These are phyloP conservation scores for Hypolimnas misippus DNA, from an alignment of 2,888 invertebrate species.

Conservation along the genomic window DNA sequence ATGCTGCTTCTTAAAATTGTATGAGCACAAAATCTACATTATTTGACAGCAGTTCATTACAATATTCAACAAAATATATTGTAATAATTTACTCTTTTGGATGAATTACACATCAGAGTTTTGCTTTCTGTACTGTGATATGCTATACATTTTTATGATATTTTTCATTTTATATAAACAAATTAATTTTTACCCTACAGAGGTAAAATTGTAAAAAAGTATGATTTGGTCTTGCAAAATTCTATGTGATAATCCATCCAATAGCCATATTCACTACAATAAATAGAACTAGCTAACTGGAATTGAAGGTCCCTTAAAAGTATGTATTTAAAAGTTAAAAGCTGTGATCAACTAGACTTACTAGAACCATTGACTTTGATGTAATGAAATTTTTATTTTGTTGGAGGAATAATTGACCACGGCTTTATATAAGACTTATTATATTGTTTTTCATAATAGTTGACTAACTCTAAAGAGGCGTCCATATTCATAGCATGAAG, in stretches of 20 bases:
- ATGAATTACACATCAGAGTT: slow-evolving; percentile 68
- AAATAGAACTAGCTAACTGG: slow-evolving; percentile 83
- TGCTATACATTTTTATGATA: slow-evolving; percentile 79
- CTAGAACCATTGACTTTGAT: slow-evolving; percentile 25
- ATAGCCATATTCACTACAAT: slow-evolving; percentile 77
- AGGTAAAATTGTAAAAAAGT: slow-evolving; percentile 78
- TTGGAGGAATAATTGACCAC: slow-evolving; percentile 72
- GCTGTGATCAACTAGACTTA: slow-evolving; percentile 75
- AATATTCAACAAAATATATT: slow-evolving; percentile 80
- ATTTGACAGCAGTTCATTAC: slow-evolving; percentile 73
- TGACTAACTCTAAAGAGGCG: slow-evolving; percentile 82
- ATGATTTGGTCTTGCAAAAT: slow-evolving; percentile 80
- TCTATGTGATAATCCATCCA: slow-evolving; percentile 71
- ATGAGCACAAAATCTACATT: slow-evolving; percentile 72
- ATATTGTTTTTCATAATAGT: slow-evolving; percentile 77
- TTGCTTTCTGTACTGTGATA: slow-evolving; percentile 71
- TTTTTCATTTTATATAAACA: slow-evolving; percentile 73
- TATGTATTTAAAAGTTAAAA: slow-evolving; percentile 77
- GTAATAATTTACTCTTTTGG: slow-evolving; percentile 71
- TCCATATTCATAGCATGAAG: slow-evolving; percentile 80
- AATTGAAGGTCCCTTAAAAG: slow-evolving; percentile 84
- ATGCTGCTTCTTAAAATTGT: slow-evolving; percentile 74
- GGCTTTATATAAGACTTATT: slow-evolving; percentile 77
- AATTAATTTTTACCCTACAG: slow-evolving; percentile 70
- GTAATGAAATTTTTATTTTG: slow-evolving; percentile 28